These are phyloP conservation scores for Eulimnadia texana DNA, from an alignment of 1,140 invertebrate genomes.

Conservation along the genomic window DNA sequence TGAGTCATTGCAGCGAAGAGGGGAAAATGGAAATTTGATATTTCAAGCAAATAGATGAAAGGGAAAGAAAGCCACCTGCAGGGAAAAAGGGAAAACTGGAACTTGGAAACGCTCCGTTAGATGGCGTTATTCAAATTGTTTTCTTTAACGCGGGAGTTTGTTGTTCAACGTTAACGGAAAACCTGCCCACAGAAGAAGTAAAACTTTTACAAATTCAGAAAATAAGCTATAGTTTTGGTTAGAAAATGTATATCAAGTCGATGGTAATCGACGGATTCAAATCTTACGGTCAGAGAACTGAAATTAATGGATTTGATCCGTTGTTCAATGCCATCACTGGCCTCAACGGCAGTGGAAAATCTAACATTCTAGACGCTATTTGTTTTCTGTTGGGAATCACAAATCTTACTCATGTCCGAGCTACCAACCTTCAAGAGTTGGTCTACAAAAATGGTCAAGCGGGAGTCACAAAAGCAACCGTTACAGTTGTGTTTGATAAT, in stretches of 20 bases:
- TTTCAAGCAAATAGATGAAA: no score
- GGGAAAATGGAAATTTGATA: no score
- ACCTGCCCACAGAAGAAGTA: no score
- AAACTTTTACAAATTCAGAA: no score
- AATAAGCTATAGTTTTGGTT: no score
- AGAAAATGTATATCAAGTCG: slow-evolving; percentile 88
- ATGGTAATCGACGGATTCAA: slow-evolving; percentile 96
- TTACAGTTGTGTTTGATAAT: slow-evolving; percentile 94
- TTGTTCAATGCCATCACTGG: slow-evolving; percentile 98
- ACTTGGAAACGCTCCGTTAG: neutral
- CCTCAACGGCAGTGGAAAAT: slow-evolving; percentile 95
- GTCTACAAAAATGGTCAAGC: slow-evolving; percentile 97
- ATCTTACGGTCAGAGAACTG: slow-evolving; percentile 85
- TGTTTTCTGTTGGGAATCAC: slow-evolving; percentile 94
- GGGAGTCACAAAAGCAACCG: slow-evolving; percentile 87
- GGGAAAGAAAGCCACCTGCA: no score
- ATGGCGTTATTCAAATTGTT: neutral
- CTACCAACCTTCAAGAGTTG: slow-evolving; percentile 75
- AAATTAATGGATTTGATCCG: slow-evolving; percentile 85
- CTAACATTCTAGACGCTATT: slow-evolving; percentile 95
- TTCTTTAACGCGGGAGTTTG: neutral
- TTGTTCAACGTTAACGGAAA: no score
- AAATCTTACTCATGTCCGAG: slow-evolving; percentile 84
- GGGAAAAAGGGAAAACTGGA: no score
- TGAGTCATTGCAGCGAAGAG: no score